phyloP scores from a whole-genome alignment of 2,797 vertebrate species.

The Platalea minor region DNA sequence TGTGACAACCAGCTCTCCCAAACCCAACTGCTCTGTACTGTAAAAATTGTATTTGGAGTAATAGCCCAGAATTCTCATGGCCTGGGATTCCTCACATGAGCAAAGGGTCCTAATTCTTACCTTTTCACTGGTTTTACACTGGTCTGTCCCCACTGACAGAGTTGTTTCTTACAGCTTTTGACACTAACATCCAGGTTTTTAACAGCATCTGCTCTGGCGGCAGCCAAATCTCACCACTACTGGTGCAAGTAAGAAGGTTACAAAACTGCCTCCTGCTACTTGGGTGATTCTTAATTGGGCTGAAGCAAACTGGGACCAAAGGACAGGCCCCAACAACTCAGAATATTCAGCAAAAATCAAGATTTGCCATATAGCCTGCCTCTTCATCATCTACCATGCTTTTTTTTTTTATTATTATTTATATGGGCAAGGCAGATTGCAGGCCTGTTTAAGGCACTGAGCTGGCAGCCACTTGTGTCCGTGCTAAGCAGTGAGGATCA shows the following conservation, averaged over 20 bases:
- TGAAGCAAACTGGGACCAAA: neutral
- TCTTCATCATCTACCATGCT: neutral
- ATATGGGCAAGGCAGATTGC: neutral
- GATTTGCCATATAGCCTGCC: neutral
- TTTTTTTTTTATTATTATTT: neutral
- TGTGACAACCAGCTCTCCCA: neutral
- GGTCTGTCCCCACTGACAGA: neutral
- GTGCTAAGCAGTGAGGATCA: neutral
- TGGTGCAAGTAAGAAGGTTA: neutral
- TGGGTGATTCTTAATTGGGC: neutral
- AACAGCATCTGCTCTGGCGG: neutral
- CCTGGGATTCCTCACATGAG: neutral
- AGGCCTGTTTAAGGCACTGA: neutral
- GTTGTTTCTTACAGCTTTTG: neutral
- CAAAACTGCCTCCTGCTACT: neutral
- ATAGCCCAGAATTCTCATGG: neutral
- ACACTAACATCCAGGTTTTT: neutral
- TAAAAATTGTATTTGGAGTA: neutral
- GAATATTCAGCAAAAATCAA: neutral
- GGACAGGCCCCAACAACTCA: neutral
- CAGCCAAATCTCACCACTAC: neutral
- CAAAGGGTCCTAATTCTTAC: neutral
- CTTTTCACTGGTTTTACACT: neutral
- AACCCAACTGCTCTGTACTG: neutral
- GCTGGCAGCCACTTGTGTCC: neutral